Base-by-base conservation (phyloP, 2,113 vertebrate genomes). In the Toxostoma redivivum region DNA sequence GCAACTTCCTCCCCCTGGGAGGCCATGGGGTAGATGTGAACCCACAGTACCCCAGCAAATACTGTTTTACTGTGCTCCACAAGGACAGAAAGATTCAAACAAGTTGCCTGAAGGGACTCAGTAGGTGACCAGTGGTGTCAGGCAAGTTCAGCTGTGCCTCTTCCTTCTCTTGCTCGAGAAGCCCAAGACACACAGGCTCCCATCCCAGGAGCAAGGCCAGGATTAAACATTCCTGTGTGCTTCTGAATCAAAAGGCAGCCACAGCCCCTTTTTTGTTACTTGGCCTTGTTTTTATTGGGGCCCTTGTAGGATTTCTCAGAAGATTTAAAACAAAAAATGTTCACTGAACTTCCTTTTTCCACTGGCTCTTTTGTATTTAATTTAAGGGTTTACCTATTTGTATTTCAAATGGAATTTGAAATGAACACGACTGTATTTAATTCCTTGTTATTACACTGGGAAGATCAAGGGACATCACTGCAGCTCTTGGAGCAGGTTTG, bases 361-460 rank as follows among this genome's bases (percentile, higher is more conserved):
- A 28, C 38, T 18, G n/a, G 31, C 35, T 80, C 58, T 37, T 81
- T 42, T 71, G 42, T 30, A 27, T 92, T 85, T 81, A 83, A 69
- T 38, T 51, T 64, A 86, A 65, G 37, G 67, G 47, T 76, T 92
- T 92, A 90, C 77, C 60, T 84, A 44, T 71, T 78, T 94, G 88
- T 93, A 84, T 92, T 96, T 93, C 94, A 95, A 84, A 81, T 37
- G 33, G 88, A 84, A 95, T 91, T 47, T 58, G 60, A 86, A 88
- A 90, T 66, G 44, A 94, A 81, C 65, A 54, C 0, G 1, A 24
- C 30, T 67, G 35, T 28, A 64, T 64, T 93, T 83, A 91, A 92
- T 78, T 83, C 80, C 71, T 45, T 79, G 62, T 72, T 92, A 77
- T 45, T 67, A 54, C 62, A 58, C 15, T 2, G 7, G 58, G 20